Conservation (phyloP, 2,113 vertebrate genomes). For the Pelobates fuscus region DNA sequence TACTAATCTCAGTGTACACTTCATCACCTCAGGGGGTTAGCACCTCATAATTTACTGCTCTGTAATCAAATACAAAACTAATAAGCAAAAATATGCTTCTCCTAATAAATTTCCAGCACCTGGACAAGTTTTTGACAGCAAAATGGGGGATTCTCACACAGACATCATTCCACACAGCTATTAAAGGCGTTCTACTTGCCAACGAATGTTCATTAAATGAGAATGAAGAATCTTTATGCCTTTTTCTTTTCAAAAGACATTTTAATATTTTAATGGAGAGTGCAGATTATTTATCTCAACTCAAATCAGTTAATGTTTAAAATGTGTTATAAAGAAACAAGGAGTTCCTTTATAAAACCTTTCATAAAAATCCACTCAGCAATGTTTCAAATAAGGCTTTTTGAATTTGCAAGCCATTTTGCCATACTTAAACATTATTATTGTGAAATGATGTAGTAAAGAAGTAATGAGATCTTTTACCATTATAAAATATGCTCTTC, state of each 20-base stretch:
- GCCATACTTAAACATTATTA: constrained; percentile 74
- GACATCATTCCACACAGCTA: constrained; percentile 80
- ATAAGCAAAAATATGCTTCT: constrained; percentile 88
- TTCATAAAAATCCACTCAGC: constrained; percentile 82
- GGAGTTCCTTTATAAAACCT: constrained; percentile 78
- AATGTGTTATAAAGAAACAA: constrained; percentile 81
- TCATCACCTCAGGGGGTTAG: constrained; percentile 82
- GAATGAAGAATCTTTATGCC: constrained; percentile 78
- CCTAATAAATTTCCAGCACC: constrained; percentile 80
- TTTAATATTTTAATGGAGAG: constrained; percentile 84
- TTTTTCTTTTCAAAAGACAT: constrained; percentile 76
- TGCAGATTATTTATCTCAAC: constrained; percentile 83
- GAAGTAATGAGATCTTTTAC: background rate
- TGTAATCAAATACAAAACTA: constrained; percentile 92
- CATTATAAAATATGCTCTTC: background rate
- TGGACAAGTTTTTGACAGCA: constrained; percentile 80
- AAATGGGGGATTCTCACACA: constrained; percentile 74
- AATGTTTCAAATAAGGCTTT: constrained; percentile 78
- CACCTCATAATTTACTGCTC: constrained; percentile 90
- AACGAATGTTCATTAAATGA: constrained; percentile 84
- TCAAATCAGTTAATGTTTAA: constrained; percentile 79
- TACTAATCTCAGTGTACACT: constrained; percentile 91
- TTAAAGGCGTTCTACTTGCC: constrained; percentile 82
- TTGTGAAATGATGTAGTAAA: constrained; percentile 71
- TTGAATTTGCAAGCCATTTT: constrained; percentile 79